Evolutionary conservation across 1,140 invertebrate genomes (phyloP).

Genomic region (Melitaea cinxia): DNA sequence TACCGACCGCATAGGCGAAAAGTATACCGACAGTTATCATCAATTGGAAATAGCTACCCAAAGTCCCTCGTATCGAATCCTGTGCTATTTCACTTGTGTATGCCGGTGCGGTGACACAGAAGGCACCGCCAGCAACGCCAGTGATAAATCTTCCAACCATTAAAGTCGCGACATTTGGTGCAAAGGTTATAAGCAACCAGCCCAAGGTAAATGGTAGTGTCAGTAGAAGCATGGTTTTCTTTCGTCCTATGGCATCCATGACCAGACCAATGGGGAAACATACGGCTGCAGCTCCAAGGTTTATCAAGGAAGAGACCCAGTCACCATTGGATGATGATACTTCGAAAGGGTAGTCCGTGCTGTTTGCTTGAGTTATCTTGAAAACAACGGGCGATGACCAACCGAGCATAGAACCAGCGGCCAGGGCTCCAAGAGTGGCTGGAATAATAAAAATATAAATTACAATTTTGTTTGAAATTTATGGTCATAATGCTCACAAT

Average conservation of each 20-base stretch:
- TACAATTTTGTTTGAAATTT: background rate
- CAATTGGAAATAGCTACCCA: conserved; percentile 90
- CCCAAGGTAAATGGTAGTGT: conserved; percentile 88
- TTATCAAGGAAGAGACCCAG: conserved; percentile 88
- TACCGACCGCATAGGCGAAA: conserved; percentile 85
- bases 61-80: conserved; percentile 88
- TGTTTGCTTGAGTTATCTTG: conserved; percentile 71
- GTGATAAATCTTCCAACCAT: conserved; percentile 88
- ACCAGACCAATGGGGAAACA: conserved; percentile 88
- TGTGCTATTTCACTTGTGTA: conserved; percentile 93
- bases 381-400: conserved; percentile 89
- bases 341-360: conserved; percentile 81
- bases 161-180: conserved; percentile 85
- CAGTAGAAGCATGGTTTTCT: conserved; percentile 86
- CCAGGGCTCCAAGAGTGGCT: conserved; percentile 83
- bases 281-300: conserved; percentile 87
- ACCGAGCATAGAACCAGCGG: conserved; percentile 84
- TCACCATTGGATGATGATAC: conserved; percentile 82
- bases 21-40: conserved; percentile 89
- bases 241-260: conserved; percentile 89
- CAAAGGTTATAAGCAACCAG: conserved; percentile 89
- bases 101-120: conserved; percentile 89
- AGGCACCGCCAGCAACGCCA: conserved; percentile 88
- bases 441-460: conserved; percentile 44
- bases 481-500: no score